phyloP scores from a whole-genome alignment of 2,797 vertebrate genomes.

The Bradypodion ventrale region DNA sequence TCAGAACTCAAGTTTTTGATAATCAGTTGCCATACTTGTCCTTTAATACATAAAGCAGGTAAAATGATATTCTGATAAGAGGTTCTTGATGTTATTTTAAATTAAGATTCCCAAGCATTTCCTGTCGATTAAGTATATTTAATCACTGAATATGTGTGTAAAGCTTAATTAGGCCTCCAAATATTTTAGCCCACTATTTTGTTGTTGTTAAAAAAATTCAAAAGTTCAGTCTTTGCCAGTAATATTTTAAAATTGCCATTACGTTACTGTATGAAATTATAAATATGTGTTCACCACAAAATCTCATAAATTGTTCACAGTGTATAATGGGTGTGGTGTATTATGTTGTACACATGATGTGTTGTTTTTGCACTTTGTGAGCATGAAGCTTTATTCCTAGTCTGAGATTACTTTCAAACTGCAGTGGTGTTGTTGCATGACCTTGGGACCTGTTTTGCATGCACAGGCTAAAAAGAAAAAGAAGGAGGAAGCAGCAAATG shows the following conservation, averaged over 20 bases:
- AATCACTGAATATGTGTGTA: constrained; percentile 15
- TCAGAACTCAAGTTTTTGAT: constrained; percentile 27
- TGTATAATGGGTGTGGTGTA: constrained; percentile 45
- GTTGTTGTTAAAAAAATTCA: constrained; percentile 1
- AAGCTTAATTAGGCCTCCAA: neutral
- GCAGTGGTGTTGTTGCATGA: constrained; percentile 75
- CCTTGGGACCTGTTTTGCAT: constrained; percentile 79
- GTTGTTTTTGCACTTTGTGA: constrained; percentile 63
- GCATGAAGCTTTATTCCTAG: constrained; percentile 67
- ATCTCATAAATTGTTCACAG: neutral
- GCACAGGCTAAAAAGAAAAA: constrained; percentile 94
- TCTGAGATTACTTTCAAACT: constrained; percentile 73
- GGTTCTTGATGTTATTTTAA: constrained; percentile 32
- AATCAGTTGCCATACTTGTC: neutral
- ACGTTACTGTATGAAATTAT: neutral
- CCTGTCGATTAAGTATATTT: constrained; percentile 5
- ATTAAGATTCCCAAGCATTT: constrained; percentile 32
- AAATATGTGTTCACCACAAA: constrained; percentile 19
- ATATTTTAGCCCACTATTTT: neutral
- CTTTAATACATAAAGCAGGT: neutral
- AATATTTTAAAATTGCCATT: neutral
- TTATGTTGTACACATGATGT: constrained; percentile 42
- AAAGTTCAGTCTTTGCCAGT: constrained; percentile 10
- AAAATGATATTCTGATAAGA: constrained; percentile 12
- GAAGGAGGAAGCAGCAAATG: constrained; percentile 94